Evolutionary conservation across 2,797 vertebrate species (phyloP).

Genomic region (Hozukius guyotensis): DNA sequence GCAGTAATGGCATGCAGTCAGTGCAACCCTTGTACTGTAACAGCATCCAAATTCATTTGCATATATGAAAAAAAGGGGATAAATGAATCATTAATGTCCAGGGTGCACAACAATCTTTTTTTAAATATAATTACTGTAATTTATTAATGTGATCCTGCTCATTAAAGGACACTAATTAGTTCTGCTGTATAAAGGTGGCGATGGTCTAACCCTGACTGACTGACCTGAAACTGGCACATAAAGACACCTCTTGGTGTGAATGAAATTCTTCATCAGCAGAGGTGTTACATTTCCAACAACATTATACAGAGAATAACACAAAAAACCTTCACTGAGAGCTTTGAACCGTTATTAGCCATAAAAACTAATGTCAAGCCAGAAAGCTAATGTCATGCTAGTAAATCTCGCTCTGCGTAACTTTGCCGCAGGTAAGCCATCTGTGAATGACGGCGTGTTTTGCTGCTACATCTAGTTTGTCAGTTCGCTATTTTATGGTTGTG

Average conservation of each 20-base stretch:
- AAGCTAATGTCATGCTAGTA: slow-evolving; percentile 75
- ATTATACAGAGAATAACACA: background rate
- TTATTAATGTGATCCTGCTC: slow-evolving; percentile 7
- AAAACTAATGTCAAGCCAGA: slow-evolving; percentile 67
- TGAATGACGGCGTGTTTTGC: slow-evolving; percentile 53
- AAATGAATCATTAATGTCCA: background rate
- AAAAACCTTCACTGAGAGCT: background rate
- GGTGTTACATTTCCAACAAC: slow-evolving; percentile 20
- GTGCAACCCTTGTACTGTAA: background rate
- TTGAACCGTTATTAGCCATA: slow-evolving; percentile 65
- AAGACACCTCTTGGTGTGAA: slow-evolving; percentile 30
- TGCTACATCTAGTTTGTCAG: slow-evolving; percentile 45
- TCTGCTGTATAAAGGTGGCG: slow-evolving; percentile 9
- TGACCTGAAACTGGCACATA: slow-evolving; percentile 25
- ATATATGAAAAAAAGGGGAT: background rate
- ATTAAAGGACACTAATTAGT: slow-evolving; percentile 29
- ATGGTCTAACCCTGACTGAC: background rate
- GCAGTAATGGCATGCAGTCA: background rate
- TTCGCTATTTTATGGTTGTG: slow-evolving; percentile 40
- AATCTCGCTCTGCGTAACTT: slow-evolving; percentile 66
- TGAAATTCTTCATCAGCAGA: slow-evolving; percentile 38
- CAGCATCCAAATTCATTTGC: background rate
- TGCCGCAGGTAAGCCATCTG: slow-evolving; percentile 74
- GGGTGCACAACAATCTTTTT: background rate
- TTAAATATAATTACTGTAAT: background rate